Evolutionary conservation across 2,888 invertebrate genomes (phyloP).

Genomic region (Dermolepida albohirtum): DNA sequence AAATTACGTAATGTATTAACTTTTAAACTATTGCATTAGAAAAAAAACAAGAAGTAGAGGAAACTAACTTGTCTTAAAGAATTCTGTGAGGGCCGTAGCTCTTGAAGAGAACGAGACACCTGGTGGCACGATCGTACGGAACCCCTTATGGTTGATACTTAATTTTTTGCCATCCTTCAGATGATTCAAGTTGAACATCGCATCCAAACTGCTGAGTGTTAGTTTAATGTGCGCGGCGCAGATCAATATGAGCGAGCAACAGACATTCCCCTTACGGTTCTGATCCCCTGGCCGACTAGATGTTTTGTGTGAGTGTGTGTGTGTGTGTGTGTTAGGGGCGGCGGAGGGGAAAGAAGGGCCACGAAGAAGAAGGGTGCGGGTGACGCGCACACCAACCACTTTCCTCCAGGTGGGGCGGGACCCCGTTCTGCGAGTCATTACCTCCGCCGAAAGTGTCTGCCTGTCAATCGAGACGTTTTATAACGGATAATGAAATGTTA

Average conservation of each 20-base stretch:
- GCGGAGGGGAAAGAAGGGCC: constrained; percentile 39
- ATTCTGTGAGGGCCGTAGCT: not conserved
- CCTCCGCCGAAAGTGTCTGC: constrained; percentile 54
- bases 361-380: constrained; percentile 42
- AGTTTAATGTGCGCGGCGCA: constrained; percentile 55
- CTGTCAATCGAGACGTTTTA: constrained; percentile 57
- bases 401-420: constrained; percentile 54
- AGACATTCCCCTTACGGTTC: constrained; percentile 49
- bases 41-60: constrained; percentile 5
- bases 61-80: too few species aligned
- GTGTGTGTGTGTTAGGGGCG: constrained; percentile 38
- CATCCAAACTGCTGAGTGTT: constrained; percentile 45
- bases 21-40: constrained; percentile 13
- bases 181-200: constrained; percentile 51
- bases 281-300: constrained; percentile 37
- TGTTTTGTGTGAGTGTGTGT: constrained; percentile 36
- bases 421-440: constrained; percentile 54
- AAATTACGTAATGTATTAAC: constrained; percentile 15
- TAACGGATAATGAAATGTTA: constrained; percentile 55
- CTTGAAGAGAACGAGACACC: constrained; percentile 27
- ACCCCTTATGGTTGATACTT: constrained; percentile 38
- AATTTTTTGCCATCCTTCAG: constrained; percentile 51
- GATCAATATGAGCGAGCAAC: constrained; percentile 56
- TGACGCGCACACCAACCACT: constrained; percentile 45
- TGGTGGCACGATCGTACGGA: constrained; percentile 36